Evolutionary conservation across 53 echinoderm and acorn worm genomes (phyloP), one percentile per base, ranked within the genome.

Genomic region (Hippasteria phrygiana): DNA sequence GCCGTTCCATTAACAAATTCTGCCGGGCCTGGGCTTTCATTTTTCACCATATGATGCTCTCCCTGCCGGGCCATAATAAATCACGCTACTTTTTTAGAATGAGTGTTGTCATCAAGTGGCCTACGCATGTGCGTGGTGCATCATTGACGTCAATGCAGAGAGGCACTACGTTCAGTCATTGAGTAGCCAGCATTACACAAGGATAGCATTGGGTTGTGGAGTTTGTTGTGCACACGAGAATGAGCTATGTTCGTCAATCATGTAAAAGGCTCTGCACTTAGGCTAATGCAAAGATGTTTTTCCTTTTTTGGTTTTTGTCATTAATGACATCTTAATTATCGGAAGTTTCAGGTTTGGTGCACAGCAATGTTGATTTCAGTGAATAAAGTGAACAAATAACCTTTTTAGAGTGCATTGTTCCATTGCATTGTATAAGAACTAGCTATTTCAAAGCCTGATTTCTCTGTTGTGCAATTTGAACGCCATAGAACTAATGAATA

Each of bases 111-210:
- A n/a, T n/a, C n/a, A n/a, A n/a, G n/a, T n/a, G n/a, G 20, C 16
- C 34, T 32, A 17, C 50, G 1, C 31, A 48, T 29, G 34, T 33
- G 34, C 76, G 5, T 32, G 33, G 50, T 33, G 17, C 32, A 18
- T 69, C 33, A 43, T 50, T 76, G 76, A 76, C 76, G 76, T 76
- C 76, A 76, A 76, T 76, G 50, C 76, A 53, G 76, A 76, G 0
- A 20, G 22, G 20, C 41, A 73, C 42, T 73, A 73, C 17, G 20
- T 43, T 20, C 73, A 43, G 1, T 24, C 73, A 41, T 22, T n/a
- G 73, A 40, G n/a, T 3, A 41, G 32, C 37, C 67, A 67, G 12
- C 16, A 26, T 35, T 33, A 67, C 37, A 33, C 18, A 12, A 16
- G 10, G 35, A 35, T 34, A n/a, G n/a, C n/a, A n/a, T 33, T 28